A percentile compares a stretch with the other conserved stretches of the same genome.
These are phyloP conservation scores for Caenorhabditis sp. DNA, from an alignment of 2,888 invertebrate genomes.

Conservation along the genomic window DNA sequence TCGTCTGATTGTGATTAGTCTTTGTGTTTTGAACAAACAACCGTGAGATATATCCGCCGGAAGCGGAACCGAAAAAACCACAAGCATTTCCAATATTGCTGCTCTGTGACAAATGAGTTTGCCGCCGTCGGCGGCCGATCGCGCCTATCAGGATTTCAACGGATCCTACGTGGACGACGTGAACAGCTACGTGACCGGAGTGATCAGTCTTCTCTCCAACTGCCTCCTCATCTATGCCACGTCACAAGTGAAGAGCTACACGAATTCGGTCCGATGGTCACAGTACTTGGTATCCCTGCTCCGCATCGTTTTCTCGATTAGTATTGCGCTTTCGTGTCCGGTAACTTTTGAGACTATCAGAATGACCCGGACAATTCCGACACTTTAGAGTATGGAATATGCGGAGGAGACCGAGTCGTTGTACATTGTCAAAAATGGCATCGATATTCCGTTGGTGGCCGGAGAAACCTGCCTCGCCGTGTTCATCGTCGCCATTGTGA, in stretches of 20 bases:
- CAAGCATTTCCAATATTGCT: too few relatives aligned
- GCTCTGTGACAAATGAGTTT: too few relatives aligned
- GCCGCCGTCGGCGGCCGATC: background rate
- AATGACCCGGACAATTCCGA: too few relatives aligned
- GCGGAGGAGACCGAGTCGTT: too few relatives aligned
- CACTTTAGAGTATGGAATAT: too few relatives aligned
- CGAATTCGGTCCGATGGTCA: conserved; percentile 9
- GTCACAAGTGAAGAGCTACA: conserved; percentile 22
- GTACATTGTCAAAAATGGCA: conserved; percentile 44
- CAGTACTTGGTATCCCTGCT: conserved; percentile 11
- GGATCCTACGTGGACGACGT: conserved; percentile 17
- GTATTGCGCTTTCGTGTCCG: conserved; percentile 22
- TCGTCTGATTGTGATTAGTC: too few relatives aligned
- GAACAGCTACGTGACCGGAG: conserved; percentile 18
- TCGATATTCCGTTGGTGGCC: conserved; percentile 1
- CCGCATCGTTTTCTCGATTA: conserved; percentile 28
- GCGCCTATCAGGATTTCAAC: conserved; percentile 26
- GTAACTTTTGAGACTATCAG: background rate
- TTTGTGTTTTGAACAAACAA: background rate
- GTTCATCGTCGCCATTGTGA: conserved; percentile 30
- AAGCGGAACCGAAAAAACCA: too few relatives aligned
- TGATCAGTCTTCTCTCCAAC: conserved; percentile 10
- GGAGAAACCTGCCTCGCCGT: conserved; percentile 17
- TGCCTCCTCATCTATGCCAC: conserved; percentile 20
- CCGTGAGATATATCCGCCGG: too few relatives aligned